phyloP scores from a whole-genome alignment of 2,888 invertebrate genomes.

The Quadroppia sp. region DNA sequence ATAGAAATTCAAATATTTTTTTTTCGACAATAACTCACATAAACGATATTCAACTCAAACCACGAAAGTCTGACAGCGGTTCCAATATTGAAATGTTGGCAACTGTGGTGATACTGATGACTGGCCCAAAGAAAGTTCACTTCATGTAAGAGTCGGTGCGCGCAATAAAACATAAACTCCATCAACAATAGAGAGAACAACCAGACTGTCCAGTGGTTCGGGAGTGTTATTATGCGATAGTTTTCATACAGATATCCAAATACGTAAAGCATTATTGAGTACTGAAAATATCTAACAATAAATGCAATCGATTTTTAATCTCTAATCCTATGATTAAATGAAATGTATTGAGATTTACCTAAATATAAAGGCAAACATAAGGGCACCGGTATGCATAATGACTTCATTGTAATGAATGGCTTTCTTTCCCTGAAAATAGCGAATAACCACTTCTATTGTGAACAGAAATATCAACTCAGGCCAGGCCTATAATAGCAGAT shows the following conservation, averaged over 20 bases:
- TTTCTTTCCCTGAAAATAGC: slow-evolving; percentile 22
- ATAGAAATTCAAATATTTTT: not conserved
- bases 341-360: slow-evolving; percentile 17
- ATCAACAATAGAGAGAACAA: slow-evolving; percentile 11
- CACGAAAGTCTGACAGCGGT: slow-evolving; percentile 30
- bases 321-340: slow-evolving; percentile 5
- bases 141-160: slow-evolving; percentile 22
- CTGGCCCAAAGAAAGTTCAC: slow-evolving; percentile 28
- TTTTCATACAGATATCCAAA: slow-evolving; percentile 21
- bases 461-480: slow-evolving; percentile 26
- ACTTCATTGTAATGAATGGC: slow-evolving; percentile 32
- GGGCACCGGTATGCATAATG: slow-evolving; percentile 23
- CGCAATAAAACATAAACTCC: slow-evolving; percentile 30
- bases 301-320: not conserved
- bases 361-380: slow-evolving; percentile 33
- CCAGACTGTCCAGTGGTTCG: slow-evolving; percentile 11
- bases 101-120: slow-evolving; percentile 32
- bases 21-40: not conserved
- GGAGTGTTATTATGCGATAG: slow-evolving; percentile 8
- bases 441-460: slow-evolving; percentile 18
- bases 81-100: slow-evolving; percentile 16
- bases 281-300: slow-evolving; percentile 27
- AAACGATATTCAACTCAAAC: slow-evolving; percentile 31
- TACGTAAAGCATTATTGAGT: not conserved
- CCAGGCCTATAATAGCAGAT: slow-evolving; percentile 19